Evolutionary conservation across 2,797 vertebrate species (phyloP), one percentile per base, ranked within the genome.

Genomic region (Sebastes umbrosus): DNA sequence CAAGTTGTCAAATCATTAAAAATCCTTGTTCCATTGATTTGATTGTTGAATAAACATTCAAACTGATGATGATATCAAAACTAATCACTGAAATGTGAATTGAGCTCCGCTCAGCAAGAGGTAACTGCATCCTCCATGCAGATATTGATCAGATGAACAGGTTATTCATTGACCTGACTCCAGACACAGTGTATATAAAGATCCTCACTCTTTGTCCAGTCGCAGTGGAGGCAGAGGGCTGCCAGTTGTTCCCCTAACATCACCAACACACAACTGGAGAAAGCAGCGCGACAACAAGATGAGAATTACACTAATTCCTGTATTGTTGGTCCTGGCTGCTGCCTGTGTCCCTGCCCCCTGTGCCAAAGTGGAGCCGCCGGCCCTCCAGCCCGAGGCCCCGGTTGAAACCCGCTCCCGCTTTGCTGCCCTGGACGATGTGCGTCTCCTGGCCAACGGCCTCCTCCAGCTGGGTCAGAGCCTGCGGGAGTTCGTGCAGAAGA

Each of bases 401-500:
- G 67, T 82, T 0, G 96, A 97, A 76, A 89, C 93, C 1, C 96
- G 94, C 54, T 96, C 96, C 34, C 87, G 88, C 87, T 98, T 99
- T 65, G 97, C 97, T 1, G 97, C 97, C 80, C 82, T 97, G 90
- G 97, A 98, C 1, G 98, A 99, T 0, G 97, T 99, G 20, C 96
- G 94, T 39, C 97, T 99, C 72, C 89, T 97, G 83, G 97, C 97
- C 6, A 98, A 95, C 0, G 97, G 97, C 22, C 96, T 99, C 58
- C 97, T 99, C 60, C 97, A 99, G 92, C 93, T 99, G 29, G 98
- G 98, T 3, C 97, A 96, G 0, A 97, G 97, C 86, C 96, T 99
- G 81, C 96, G 97, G 91, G 97, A 99, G 79, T 99, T 99, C 83
- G 97, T 97, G 76, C 96, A 97, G 27, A 99, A 98, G 89, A 99